Percentiles rank a stretch among this genome's conserved stretches.
These are phyloP conservation scores for Sthenelais limicola DNA, from an alignment of 2,888 invertebrate genomes.

Conservation along the genomic window DNA sequence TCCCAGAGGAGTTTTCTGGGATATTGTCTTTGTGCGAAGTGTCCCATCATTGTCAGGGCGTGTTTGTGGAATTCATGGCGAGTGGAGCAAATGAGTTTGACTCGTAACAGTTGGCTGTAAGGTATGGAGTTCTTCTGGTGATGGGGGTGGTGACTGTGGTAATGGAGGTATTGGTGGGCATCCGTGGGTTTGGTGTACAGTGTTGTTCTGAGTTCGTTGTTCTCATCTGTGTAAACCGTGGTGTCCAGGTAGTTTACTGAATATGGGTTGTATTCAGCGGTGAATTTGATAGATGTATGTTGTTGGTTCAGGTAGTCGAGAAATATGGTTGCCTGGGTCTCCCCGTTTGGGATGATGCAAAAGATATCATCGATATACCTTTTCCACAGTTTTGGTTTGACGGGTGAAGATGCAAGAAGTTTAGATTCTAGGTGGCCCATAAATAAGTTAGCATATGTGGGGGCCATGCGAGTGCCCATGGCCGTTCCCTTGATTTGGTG, in stretches of 20 bases:
- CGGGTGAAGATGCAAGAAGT: background rate
- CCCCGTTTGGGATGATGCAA: background rate
- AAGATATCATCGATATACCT: slow-evolving; percentile 3
- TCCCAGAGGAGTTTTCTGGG: background rate
- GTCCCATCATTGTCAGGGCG: background rate
- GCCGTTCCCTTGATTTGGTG: slow-evolving; percentile 6
- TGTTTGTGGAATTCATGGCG: background rate
- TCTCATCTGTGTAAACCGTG: background rate
- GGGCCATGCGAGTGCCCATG: slow-evolving; percentile 16
- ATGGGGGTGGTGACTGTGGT: background rate
- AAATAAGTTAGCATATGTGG: slow-evolving; percentile 14
- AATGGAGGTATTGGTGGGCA: slow-evolving; percentile 1
- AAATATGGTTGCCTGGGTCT: background rate
- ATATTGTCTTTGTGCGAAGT: background rate
- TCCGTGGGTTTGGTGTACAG: slow-evolving; percentile 15
- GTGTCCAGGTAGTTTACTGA: background rate
- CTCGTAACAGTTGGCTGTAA: background rate
- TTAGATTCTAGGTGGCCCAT: background rate
- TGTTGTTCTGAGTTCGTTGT: background rate
- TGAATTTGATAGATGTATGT: slow-evolving; percentile 14
- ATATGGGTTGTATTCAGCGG: background rate
- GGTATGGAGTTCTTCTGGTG: slow-evolving; percentile 13
- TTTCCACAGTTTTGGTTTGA: background rate
- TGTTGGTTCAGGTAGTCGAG: background rate
- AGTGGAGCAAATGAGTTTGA: background rate